Percentiles rank a stretch among this genome's conserved stretches.
phyloP scores from a whole-genome alignment of 2,113 vertebrate genomes.

The Cephalopterus ornatus region DNA sequence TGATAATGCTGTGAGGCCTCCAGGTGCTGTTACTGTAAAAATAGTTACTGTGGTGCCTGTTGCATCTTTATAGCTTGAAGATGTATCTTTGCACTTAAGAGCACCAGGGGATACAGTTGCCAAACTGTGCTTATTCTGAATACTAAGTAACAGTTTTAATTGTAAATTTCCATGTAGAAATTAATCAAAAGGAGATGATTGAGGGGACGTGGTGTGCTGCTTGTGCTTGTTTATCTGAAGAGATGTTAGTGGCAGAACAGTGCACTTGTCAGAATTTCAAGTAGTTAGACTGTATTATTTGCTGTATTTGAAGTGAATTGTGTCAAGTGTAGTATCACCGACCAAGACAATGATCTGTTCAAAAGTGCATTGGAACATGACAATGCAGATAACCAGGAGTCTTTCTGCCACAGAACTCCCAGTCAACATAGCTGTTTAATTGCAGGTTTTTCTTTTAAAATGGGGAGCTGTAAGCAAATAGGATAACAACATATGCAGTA shows the following conservation, averaged over 20 bases:
- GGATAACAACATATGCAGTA: not conserved
- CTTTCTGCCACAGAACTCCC: not conserved
- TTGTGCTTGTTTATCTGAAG: not conserved
- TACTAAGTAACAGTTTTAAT: not conserved
- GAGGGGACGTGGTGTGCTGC: not conserved
- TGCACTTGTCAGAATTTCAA: not conserved
- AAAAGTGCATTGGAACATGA: not conserved
- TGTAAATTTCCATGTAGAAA: not conserved
- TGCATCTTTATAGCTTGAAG: not conserved
- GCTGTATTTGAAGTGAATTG: not conserved
- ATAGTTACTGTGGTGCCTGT: not conserved
- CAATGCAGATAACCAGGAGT: not conserved
- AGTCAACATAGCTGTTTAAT: not conserved
- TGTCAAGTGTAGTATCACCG: not conserved
- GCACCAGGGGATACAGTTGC: not conserved
- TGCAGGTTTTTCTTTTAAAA: not conserved
- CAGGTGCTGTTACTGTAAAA: not conserved
- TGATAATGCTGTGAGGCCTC: not conserved
- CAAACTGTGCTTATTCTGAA: not conserved
- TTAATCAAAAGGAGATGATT: not conserved
- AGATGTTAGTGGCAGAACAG: not conserved
- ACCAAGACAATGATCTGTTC: not conserved
- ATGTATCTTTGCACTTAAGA: not conserved
- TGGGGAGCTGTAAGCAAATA: not conserved
- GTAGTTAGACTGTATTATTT: not conserved